phyloP scores from a whole-genome alignment of 2,797 vertebrate species.

The Enteromius argenteus region DNA sequence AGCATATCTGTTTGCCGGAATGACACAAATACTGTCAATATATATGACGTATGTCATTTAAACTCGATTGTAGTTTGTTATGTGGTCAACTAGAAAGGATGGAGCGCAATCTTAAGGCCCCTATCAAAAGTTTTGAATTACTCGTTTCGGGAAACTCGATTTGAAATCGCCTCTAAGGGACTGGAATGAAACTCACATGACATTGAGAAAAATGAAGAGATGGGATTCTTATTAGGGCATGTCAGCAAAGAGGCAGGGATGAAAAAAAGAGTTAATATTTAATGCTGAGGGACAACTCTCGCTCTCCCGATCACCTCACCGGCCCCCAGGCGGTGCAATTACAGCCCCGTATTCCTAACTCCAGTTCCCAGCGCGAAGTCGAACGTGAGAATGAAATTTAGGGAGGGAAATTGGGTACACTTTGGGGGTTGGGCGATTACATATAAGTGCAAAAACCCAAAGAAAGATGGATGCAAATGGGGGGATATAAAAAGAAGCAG shows the following conservation, averaged over 20 bases:
- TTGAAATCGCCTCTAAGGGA: conserved; percentile 44
- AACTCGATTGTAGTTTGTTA: conserved; percentile 8
- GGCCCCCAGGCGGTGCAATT: conserved; percentile 77
- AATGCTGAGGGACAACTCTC: conserved; percentile 74
- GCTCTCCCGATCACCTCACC: conserved; percentile 47
- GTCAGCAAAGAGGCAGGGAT: conserved; percentile 77
- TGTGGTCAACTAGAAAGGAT: conserved; percentile 1
- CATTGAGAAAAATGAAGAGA: conserved; percentile 54
- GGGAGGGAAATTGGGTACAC: conserved; percentile 13
- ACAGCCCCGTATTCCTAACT: conserved; percentile 57
- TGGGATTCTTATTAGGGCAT: conserved; percentile 76
- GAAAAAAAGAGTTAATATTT: conserved; percentile 84
- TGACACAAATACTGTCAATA: conserved; percentile 22
- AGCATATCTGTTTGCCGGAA: conserved; percentile 18
- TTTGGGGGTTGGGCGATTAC: conserved; percentile 57
- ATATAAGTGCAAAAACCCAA: conserved; percentile 44
- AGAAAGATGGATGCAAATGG: conserved; percentile 34
- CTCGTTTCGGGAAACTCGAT: conserved; percentile 30
- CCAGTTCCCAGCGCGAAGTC: conserved; percentile 59
- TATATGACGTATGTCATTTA: conserved; percentile 1
- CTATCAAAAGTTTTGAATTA: conserved; percentile 32
- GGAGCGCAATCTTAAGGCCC: not conserved
- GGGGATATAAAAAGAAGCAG: conserved; percentile 33
- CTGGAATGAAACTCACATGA: conserved; percentile 50
- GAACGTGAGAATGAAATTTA: conserved; percentile 47